A percentile compares a stretch with the other conserved stretches of the same genome.
Evolutionary conservation across 2,113 vertebrate species (phyloP).

Genomic region (Condylura cristata): DNA sequence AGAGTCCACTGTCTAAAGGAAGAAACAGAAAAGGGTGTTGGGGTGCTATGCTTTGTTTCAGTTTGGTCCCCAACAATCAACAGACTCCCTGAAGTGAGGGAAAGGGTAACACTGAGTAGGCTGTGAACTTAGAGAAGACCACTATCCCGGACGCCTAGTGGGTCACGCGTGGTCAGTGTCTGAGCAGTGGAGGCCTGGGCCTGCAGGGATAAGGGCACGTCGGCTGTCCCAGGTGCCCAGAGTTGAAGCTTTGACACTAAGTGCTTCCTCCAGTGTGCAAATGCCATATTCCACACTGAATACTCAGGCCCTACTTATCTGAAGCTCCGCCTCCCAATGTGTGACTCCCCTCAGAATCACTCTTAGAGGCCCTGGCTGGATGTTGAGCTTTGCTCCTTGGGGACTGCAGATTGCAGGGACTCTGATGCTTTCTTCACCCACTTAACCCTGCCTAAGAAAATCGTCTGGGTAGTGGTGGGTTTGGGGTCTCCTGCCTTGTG

Average conservation of each 20-base stretch:
- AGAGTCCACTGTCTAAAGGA: not conserved
- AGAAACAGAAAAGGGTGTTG: not conserved
- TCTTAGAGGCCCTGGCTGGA: not conserved
- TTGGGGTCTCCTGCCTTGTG: not conserved
- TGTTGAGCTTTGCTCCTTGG: not conserved
- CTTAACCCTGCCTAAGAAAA: not conserved
- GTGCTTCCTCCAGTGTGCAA: not conserved
- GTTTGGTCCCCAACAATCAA: not conserved
- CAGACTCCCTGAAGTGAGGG: not conserved
- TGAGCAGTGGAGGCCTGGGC: not conserved
- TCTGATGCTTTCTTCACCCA: not conserved
- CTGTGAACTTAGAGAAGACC: not conserved
- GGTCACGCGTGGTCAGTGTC: not conserved
- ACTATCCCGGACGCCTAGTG: not conserved
- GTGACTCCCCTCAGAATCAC: not conserved
- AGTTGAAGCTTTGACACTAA: not conserved
- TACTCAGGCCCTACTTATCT: not conserved
- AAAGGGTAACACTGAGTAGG: not conserved
- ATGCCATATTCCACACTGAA: not conserved
- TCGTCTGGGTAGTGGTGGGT: not conserved
- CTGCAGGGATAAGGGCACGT: not conserved
- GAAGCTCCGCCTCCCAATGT: not conserved
- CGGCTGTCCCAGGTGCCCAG: not conserved
- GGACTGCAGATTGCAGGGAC: not conserved
- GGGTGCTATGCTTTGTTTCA: not conserved